phyloP scores from a whole-genome alignment of 2,888 invertebrate species.

The Rotaria macrura region DNA sequence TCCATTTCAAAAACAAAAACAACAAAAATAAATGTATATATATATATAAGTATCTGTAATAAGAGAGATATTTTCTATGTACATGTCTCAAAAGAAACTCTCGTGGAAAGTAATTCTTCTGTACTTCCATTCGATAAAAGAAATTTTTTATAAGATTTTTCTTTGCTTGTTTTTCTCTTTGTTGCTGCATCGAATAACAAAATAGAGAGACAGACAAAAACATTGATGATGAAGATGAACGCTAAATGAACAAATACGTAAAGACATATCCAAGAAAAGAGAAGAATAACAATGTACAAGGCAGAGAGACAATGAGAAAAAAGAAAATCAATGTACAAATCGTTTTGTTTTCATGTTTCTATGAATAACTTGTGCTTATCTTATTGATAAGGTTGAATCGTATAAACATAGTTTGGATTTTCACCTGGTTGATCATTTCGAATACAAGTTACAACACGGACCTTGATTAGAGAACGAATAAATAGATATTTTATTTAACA shows the following conservation, averaged over 20 bases:
- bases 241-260: not conserved
- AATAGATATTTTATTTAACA: not conserved
- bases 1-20: not conserved
- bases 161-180: too few species aligned
- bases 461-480: not conserved
- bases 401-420: conserved; percentile 22
- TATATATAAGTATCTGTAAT: not conserved
- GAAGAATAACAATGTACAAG: not conserved
- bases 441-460: conserved; percentile 19
- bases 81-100: too few species aligned
- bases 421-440: conserved; percentile 14
- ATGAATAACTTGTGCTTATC: not conserved
- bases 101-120: too few species aligned
- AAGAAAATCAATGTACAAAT: not conserved
- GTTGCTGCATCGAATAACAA: not conserved
- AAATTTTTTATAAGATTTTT: not conserved
- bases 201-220: not conserved
- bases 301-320: not conserved
- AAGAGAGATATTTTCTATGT: not conserved
- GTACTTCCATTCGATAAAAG: too few species aligned
- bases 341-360: not conserved
- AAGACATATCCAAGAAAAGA: not conserved
- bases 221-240: not conserved
- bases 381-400: conserved; percentile 21
- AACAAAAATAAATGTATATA: too few species aligned